Conservation (phyloP, 2,797 vertebrate species). For the Xenentodon cancila region DNA sequence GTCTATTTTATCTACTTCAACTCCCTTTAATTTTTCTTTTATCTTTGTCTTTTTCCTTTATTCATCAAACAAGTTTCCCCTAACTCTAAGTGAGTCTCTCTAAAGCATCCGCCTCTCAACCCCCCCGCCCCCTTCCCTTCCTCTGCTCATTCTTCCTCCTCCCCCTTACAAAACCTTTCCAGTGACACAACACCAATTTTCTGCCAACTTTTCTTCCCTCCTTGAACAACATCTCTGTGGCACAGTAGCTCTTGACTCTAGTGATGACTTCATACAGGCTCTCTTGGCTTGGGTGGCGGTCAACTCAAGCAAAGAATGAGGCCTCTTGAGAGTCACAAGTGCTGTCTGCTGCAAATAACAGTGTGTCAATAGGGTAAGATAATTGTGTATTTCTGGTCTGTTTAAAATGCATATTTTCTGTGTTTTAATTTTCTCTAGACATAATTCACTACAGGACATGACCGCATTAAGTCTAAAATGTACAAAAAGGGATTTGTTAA, state of each 20-base stretch:
- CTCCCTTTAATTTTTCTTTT: slow-evolving; percentile 35
- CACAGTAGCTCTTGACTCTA: slow-evolving; percentile 77
- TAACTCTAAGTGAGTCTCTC: slow-evolving; percentile 28
- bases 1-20: slow-evolving; percentile 45
- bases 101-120: slow-evolving; percentile 39
- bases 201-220: slow-evolving; percentile 79
- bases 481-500: background rate
- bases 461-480: background rate
- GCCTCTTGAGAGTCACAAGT: slow-evolving; percentile 52
- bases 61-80: slow-evolving; percentile 27
- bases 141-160: slow-evolving; percentile 59
- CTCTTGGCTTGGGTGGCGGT: slow-evolving; percentile 71
- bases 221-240: slow-evolving; percentile 70
- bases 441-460: background rate
- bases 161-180: slow-evolving; percentile 75
- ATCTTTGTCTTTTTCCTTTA: slow-evolving; percentile 38
- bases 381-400: slow-evolving; percentile 9
- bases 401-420: slow-evolving; percentile 30
- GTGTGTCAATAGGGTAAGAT: slow-evolving; percentile 37
- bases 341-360: slow-evolving; percentile 45
- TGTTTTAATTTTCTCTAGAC: background rate
- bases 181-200: slow-evolving; percentile 74
- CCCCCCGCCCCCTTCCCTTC: slow-evolving; percentile 42
- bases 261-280: slow-evolving; percentile 77
- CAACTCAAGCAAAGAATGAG: slow-evolving; percentile 69